Evolutionary conservation across 1,140 invertebrate species (phyloP).

Genomic region (Drosophila pachea): DNA sequence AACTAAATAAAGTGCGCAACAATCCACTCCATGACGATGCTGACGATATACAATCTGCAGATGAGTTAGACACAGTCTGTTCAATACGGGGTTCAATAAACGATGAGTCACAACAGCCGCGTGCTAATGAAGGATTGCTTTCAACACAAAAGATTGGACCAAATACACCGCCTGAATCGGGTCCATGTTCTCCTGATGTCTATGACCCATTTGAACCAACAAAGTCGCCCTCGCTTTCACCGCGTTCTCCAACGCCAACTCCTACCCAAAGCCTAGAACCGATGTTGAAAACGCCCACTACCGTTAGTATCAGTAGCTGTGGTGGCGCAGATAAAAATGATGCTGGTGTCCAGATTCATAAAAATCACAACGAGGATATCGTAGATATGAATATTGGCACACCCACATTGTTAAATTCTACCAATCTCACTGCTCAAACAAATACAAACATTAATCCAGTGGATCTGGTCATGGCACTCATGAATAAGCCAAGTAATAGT

Average conservation of each 20-base stretch:
- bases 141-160: slow-evolving; percentile 76
- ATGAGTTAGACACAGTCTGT: slow-evolving; percentile 58
- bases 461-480: slow-evolving; percentile 74
- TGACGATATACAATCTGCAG: slow-evolving; percentile 76
- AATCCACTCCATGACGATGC: slow-evolving; percentile 83
- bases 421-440: slow-evolving; percentile 40
- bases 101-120: slow-evolving; percentile 37
- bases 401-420: slow-evolving; percentile 25
- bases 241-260: slow-evolving; percentile 75
- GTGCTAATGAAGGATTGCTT: slow-evolving; percentile 24
- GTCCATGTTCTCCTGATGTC: slow-evolving; percentile 81
- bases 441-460: slow-evolving; percentile 65
- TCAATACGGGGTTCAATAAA: slow-evolving; percentile 24
- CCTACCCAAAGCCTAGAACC: slow-evolving; percentile 42
- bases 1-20: slow-evolving; percentile 81
- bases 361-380: slow-evolving; percentile 35
- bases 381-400: slow-evolving; percentile 17
- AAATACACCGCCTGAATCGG: slow-evolving; percentile 78
- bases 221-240: slow-evolving; percentile 85
- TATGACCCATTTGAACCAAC: slow-evolving; percentile 94
- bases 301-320: background rate
- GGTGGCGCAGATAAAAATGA: slow-evolving; percentile 41
- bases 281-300: slow-evolving; percentile 11
- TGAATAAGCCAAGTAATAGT: slow-evolving; percentile 72
- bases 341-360: slow-evolving; percentile 17